Base-by-base conservation (phyloP, 2,888 invertebrate genomes). In the Elmis aenea region DNA sequence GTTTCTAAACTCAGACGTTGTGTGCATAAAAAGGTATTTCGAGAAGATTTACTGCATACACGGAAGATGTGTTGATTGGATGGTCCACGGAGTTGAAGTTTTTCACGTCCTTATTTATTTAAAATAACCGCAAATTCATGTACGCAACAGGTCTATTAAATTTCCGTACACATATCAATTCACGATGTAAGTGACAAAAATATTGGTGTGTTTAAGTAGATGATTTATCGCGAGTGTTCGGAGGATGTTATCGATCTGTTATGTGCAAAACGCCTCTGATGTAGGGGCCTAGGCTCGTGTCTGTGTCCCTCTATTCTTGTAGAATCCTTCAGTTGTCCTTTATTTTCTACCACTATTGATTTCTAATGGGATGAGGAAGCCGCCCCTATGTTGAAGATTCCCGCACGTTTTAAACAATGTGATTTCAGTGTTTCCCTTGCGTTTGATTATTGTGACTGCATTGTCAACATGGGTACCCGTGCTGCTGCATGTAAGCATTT, bases 401-500 rank as follows among this genome's bases (percentile, higher is more conserved):
- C 68, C 61, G 67, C 67, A 67, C 67, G 68, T 68, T 67, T 68
- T 65, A 68, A 67, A 65, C 68, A 68, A 68, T 68, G 67, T 67
- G 68, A 68, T 64, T 66, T 68, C 63, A 67, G 67, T 68, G 67
- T 68, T 66, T 68, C 68, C 67, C 67, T 68, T 63, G 67, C 68
- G 60, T 68, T 67, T 68, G 67, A 68, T 68, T 68, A 68, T 68
- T 68, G 68, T 68, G 68, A 68, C 67, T 68, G 67, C 67, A 68
- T 68, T 67, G 66, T 68, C 67, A 85, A 81, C 71, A 91, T 91
- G 91, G 91, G 90, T 70, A 92, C 91, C 57, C 80, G 89, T 75
- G 89, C 89, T 67, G 91, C 90, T 67, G 89, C 90, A 68, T 92
- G 91, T 91, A 77, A 87, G 89, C 77, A 58, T 58, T 55, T 55